These are phyloP conservation scores for Cuculus canorus DNA, from an alignment of 2,797 vertebrate genomes.

Conservation along the genomic window DNA sequence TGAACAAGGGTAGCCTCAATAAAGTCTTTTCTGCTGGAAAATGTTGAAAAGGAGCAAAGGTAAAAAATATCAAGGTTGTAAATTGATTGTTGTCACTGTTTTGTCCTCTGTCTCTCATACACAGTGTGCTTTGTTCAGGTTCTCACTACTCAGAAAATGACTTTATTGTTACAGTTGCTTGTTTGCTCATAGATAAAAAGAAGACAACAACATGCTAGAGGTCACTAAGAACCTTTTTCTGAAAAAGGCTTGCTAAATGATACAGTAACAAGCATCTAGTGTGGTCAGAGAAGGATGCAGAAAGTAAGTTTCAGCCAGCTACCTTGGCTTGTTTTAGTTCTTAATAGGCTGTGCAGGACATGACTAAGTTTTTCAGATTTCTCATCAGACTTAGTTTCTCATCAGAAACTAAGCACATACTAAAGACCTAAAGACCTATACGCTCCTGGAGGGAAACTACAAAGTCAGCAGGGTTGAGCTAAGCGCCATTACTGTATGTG, in stretches of 20 bases:
- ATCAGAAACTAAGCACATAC: too few relatives aligned
- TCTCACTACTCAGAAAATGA: neutral
- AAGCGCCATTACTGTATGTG: neutral
- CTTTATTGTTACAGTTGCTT: conserved; percentile 5
- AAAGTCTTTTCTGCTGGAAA: neutral
- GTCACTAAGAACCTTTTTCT: conserved; percentile 4
- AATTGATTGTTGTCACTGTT: neutral
- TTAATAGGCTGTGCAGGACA: neutral
- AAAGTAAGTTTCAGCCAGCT: neutral
- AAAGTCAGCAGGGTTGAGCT: neutral
- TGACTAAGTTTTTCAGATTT: conserved; percentile 1
- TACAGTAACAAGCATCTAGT: neutral
- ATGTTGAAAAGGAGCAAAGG: neutral
- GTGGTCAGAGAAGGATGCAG: neutral
- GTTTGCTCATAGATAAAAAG: neutral
- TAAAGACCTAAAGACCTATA: neutral
- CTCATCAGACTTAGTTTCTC: neutral
- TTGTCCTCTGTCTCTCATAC: neutral
- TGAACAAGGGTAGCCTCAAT: neutral
- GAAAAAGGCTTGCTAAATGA: conserved; percentile 22
- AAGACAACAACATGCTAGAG: conserved; percentile 7
- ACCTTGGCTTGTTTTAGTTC: neutral
- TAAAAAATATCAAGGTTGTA: neutral
- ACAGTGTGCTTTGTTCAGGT: neutral
- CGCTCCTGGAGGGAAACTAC: neutral